Conservation (phyloP, 1,140 invertebrate genomes). For the Rhagoletis zephyria region DNA sequence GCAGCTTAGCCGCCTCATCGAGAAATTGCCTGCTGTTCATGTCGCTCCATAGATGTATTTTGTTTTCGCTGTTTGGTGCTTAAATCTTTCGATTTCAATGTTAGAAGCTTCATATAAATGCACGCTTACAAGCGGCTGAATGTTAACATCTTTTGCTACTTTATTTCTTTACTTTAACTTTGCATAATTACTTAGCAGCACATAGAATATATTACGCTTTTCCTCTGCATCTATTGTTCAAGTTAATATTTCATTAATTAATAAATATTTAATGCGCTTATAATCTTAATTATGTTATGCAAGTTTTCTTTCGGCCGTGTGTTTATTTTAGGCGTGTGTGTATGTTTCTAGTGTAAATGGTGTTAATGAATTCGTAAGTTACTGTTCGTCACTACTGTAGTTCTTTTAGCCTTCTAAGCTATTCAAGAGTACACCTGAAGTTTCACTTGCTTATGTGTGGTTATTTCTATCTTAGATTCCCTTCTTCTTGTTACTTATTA, state of each 20-base stretch:
- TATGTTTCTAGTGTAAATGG: conserved; percentile 21
- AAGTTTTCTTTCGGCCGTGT: conserved; percentile 40
- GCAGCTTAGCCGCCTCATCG: conserved; percentile 16
- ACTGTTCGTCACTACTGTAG: conserved; percentile 39
- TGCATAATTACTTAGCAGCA: conserved; percentile 42
- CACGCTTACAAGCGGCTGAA: background rate
- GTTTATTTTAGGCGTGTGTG: conserved; percentile 46
- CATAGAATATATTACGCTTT: conserved; percentile 31
- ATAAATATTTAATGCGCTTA: conserved; percentile 45
- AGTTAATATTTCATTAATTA: conserved; percentile 51
- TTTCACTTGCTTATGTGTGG: background rate
- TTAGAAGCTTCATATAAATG: conserved; percentile 23
- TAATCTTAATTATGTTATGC: conserved; percentile 47
- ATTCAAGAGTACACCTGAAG: background rate
- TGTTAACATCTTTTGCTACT: conserved; percentile 34
- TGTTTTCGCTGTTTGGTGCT: conserved; percentile 2
- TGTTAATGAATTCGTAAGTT: conserved; percentile 44
- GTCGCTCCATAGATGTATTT: background rate
- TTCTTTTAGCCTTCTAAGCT: conserved; percentile 7
- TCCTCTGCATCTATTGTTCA: conserved; percentile 28
- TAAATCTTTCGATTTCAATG: conserved; percentile 27
- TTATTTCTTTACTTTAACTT: conserved; percentile 30
- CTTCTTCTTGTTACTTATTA: conserved; percentile 4
- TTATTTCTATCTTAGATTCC: background rate
- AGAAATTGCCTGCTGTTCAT: conserved; percentile 26